Evolutionary conservation across 2,113 vertebrate species (phyloP), one percentile per base, ranked within the genome.

Genomic region (Oenanthe oenanthe): DNA sequence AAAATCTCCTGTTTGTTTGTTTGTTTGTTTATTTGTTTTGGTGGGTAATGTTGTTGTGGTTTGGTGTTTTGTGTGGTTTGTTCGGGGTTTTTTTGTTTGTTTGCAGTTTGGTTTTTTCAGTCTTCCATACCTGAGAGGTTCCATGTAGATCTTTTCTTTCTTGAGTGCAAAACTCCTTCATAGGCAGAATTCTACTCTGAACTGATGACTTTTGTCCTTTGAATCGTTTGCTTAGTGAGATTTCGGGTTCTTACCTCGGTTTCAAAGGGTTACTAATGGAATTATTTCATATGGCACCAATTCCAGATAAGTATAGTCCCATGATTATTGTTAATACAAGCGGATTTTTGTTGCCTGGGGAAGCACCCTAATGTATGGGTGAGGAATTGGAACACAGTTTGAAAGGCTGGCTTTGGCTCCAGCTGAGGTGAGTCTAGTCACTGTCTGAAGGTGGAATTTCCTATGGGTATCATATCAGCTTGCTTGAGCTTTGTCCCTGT

Each of bases 31-130:
- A 3, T 31, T 71, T 61, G 2, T 62, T 62, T 67, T 36, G 11
- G 4, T 76, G 45, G 9, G 2, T 43, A 31, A 32, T 50, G 8
- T 21, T 58, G 42, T 2, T 71, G 20, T 57, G 19, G 12, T 58
- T 42, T 43, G 17, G 2, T 6, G 26, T 31, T 26, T 54, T 16
- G 9, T 9, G 18, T 0, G 1, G 2, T 8, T 50, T 71, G 2
- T 20, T 40, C 48, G 19, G 17, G 24, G 4, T 7, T 18, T 26
- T 56, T 57, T 58, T 51, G 13, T 14, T 26, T 58, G 24, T 25
- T 56, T 63, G 15, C 13, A 2, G 6, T 61, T 45, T 87, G 28
- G 1, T 15, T 42, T 72, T 65, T 65, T 43, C 29, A 45, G 13
- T n/a, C 29, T 53, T 31, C 15, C 4, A 17, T 4, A 71, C 2